A percentile compares a stretch with the other conserved stretches of the same genome.
phyloP scores from a whole-genome alignment of 1,140 invertebrate species.

The Helicoverpa zea region DNA sequence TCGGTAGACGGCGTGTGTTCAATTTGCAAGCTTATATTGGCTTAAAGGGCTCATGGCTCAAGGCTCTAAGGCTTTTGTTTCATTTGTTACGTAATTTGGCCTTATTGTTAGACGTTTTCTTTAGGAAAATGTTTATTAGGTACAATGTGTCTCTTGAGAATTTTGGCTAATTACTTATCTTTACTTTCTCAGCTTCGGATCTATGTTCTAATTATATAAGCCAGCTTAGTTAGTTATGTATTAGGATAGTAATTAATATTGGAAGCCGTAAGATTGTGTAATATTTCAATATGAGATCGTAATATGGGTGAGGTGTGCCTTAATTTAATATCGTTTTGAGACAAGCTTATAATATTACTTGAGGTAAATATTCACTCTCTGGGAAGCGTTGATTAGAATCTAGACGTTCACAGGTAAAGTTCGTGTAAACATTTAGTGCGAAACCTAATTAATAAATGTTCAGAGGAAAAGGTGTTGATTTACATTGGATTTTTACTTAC shows the following conservation, averaged over 20 bases:
- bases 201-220: slow-evolving; percentile 3
- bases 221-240: background rate
- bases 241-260: background rate
- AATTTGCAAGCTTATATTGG: slow-evolving; percentile 20
- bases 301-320: too few species aligned
- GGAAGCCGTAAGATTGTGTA: too few species aligned
- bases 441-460: background rate
- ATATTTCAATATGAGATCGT: too few species aligned
- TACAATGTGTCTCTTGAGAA: slow-evolving; percentile 6
- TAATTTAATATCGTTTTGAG: too few species aligned
- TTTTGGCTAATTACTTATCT: slow-evolving; percentile 26
- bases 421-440: background rate
- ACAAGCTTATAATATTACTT: too few species aligned
- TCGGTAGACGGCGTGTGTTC: slow-evolving; percentile 15
- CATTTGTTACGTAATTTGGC: slow-evolving; percentile 16
- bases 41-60: background rate
- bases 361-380: too few species aligned
- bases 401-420: too few species aligned
- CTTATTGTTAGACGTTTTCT: slow-evolving; percentile 24
- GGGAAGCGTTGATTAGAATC: too few species aligned
- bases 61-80: background rate
- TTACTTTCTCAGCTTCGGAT: background rate
- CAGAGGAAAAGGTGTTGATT: too few species aligned
- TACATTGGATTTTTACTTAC: too few species aligned
- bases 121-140: slow-evolving; percentile 16